Conservation (phyloP, 2,888 invertebrate genomes). For the Fragum whitleyi region DNA sequence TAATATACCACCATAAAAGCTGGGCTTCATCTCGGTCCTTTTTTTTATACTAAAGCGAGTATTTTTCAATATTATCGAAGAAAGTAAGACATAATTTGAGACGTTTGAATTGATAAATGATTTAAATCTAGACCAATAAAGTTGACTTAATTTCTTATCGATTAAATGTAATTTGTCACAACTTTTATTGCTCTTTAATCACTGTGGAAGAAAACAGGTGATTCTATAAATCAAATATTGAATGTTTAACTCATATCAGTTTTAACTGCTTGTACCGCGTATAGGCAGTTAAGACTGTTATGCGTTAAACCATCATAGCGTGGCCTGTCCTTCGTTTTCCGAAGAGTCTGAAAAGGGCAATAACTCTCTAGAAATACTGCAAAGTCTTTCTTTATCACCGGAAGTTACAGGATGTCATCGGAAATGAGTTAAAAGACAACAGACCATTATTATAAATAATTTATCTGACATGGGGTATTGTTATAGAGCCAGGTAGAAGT, state of each 20-base stretch:
- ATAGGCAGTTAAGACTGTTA: not conserved
- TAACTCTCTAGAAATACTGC: slow-evolving; percentile 47
- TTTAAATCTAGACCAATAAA: not conserved
- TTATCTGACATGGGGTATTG: slow-evolving; percentile 40
- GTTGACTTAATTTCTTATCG: slow-evolving; percentile 23
- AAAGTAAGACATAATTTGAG: no score
- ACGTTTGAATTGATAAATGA: no score
- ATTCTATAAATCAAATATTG: slow-evolving; percentile 13
- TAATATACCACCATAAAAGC: no score
- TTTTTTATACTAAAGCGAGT: no score
- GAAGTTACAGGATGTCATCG: slow-evolving; percentile 62
- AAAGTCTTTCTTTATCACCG: slow-evolving; percentile 63
- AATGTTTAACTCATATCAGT: no score
- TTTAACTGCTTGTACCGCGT: not conserved
- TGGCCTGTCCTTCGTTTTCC: slow-evolving; percentile 38
- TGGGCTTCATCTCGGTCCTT: no score
- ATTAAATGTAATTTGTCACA: slow-evolving; percentile 12
- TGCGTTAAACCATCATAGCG: not conserved
- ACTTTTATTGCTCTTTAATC: slow-evolving; percentile 21
- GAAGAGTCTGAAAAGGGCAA: slow-evolving; percentile 36
- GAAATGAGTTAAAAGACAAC: slow-evolving; percentile 36
- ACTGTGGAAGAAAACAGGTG: slow-evolving; percentile 42
- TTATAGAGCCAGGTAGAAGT: slow-evolving; percentile 10
- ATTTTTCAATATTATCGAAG: no score
- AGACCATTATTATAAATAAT: slow-evolving; percentile 48